Evolutionary conservation across 2,888 invertebrate genomes (phyloP).

Genomic region (Thera obeliscata): DNA sequence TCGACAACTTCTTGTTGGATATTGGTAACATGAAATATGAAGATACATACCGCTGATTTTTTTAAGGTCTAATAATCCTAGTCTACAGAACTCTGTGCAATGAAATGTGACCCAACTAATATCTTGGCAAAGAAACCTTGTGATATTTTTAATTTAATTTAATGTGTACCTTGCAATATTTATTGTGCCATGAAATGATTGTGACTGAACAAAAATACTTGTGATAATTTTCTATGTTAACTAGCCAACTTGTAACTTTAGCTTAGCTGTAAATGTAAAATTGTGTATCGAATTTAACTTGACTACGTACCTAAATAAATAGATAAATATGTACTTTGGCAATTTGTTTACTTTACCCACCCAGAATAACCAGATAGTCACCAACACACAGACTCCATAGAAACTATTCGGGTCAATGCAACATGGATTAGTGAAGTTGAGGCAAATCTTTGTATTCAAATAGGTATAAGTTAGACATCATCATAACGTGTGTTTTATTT

Average conservation of each 20-base stretch:
- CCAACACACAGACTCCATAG: too few species aligned
- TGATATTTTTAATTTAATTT: background rate
- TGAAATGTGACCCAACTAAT: constrained; percentile 11
- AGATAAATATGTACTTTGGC: too few species aligned
- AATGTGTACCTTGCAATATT: background rate
- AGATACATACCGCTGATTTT: background rate
- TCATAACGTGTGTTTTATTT: too few species aligned
- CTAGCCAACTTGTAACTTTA: background rate
- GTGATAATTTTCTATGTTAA: background rate
- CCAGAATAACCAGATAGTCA: too few species aligned
- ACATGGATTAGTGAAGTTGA: too few species aligned
- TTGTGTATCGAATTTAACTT: background rate
- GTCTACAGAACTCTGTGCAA: constrained; percentile 31
- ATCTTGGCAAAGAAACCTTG: background rate
- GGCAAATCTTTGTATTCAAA: too few species aligned
- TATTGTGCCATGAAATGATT: background rate
- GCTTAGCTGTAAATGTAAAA: background rate
- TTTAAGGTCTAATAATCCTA: constrained; percentile 16
- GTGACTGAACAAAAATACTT: background rate
- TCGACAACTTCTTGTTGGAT: constrained; percentile 26
- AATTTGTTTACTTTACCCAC: too few species aligned
- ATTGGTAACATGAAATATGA: constrained; percentile 10
- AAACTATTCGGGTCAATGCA: too few species aligned
- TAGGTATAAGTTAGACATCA: too few species aligned
- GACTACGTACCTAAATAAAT: too few species aligned